Percentiles rank a stretch among this genome's conserved stretches.
These are phyloP conservation scores for Oncorhynchus masou DNA, from an alignment of 2,113 vertebrate genomes.

Conservation along the genomic window DNA sequence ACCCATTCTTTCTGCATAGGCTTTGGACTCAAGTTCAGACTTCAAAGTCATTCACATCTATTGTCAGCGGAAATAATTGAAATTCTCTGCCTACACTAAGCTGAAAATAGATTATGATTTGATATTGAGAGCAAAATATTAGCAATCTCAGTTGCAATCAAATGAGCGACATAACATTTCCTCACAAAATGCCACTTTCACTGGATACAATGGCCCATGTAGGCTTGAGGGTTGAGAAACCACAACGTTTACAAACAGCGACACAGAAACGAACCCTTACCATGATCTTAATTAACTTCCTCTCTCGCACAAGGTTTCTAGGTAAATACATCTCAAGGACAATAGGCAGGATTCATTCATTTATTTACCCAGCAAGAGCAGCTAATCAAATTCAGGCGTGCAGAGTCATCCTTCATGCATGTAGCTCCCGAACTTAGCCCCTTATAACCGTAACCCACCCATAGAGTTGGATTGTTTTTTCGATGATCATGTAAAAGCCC, in stretches of 20 bases:
- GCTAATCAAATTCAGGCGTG: conserved; percentile 57
- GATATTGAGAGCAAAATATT: not conserved
- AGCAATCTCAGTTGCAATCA: not conserved
- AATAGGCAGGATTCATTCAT: conserved; percentile 58
- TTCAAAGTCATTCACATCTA: not conserved
- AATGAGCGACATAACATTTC: too few relatives aligned
- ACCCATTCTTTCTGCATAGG: conserved; percentile 15
- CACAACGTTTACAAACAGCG: too few relatives aligned
- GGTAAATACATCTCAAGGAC: too few relatives aligned
- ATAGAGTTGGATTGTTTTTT: not conserved
- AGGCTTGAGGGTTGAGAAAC: too few relatives aligned
- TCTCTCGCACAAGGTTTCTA: too few relatives aligned
- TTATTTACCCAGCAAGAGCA: conserved; percentile 63
- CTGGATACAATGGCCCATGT: too few relatives aligned
- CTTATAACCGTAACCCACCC: conserved; percentile 40
- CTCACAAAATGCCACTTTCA: too few relatives aligned
- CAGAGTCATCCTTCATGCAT: conserved; percentile 57
- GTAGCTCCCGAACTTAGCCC: conserved; percentile 42
- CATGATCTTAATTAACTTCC: too few relatives aligned
- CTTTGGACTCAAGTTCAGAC: not conserved
- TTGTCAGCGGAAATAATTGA: not conserved
- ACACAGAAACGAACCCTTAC: too few relatives aligned
- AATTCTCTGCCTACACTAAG: not conserved
- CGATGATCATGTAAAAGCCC: not conserved
- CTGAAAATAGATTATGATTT: not conserved